Conservation (phyloP, 2,888 invertebrate genomes). For the Vanessa cardui region DNA sequence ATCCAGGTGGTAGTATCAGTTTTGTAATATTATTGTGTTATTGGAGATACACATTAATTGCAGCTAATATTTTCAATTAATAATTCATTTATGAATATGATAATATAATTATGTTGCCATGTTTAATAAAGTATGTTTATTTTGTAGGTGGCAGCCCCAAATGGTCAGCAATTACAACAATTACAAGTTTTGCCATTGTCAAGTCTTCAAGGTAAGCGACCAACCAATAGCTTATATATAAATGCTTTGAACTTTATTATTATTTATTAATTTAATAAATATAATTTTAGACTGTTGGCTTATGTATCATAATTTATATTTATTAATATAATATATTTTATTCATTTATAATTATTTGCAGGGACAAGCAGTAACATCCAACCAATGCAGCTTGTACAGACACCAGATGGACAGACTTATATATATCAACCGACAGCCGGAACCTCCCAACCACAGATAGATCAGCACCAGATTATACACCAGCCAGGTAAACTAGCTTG, state of each 20-base stretch:
- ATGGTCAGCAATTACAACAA: constrained; percentile 85
- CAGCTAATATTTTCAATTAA: background rate
- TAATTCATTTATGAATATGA: background rate
- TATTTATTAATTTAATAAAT: too few relatives aligned
- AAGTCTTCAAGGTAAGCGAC: constrained; percentile 78
- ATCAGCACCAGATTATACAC: constrained; percentile 75
- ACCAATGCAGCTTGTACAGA: constrained; percentile 94
- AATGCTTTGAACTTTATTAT: background rate
- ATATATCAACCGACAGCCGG: constrained; percentile 89
- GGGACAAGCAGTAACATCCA: constrained; percentile 87
- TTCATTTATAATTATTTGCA: constrained; percentile 22
- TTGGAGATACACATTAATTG: background rate
- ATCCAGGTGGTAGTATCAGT: constrained; percentile 75
- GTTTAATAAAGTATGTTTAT: background rate
- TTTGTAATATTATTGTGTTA: constrained; percentile 23
- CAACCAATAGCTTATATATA: constrained; percentile 12
- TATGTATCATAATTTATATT: background rate
- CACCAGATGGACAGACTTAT: constrained; percentile 96
- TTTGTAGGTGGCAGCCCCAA: constrained; percentile 84
- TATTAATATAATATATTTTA: background rate
- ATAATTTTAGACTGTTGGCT: background rate
- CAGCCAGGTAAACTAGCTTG: constrained; percentile 69
- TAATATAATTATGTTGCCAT: background rate
- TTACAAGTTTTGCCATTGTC: constrained; percentile 89
- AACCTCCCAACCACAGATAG: constrained; percentile 63